A percentile compares a stretch with the other conserved stretches of the same genome.
Evolutionary conservation across 2,113 vertebrate genomes (phyloP).

Genomic region (Microtus richardsoni): DNA sequence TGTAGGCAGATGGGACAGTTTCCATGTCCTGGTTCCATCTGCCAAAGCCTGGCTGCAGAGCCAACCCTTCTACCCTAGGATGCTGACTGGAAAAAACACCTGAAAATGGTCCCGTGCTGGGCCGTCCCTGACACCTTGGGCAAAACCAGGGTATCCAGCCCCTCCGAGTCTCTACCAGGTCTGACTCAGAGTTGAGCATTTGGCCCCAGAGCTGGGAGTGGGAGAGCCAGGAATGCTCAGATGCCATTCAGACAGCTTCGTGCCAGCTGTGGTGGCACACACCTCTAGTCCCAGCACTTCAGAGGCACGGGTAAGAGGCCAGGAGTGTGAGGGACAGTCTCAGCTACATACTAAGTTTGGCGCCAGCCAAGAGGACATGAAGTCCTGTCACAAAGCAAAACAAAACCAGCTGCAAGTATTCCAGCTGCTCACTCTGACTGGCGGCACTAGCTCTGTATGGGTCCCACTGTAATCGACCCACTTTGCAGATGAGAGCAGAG

Average conservation of each 20-base stretch:
- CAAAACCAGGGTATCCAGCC: neutral
- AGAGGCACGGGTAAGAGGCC: too few relatives aligned
- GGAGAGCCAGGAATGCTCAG: neutral
- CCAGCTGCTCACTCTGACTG: fast-evolving
- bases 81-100: too few relatives aligned
- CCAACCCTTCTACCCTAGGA: neutral
- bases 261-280: neutral
- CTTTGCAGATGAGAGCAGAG: neutral
- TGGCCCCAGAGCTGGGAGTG: neutral
- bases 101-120: too few relatives aligned
- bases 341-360: neutral
- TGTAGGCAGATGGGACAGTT: fast-evolving
- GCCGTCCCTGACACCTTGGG: neutral
- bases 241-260: fast-evolving
- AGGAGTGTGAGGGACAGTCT: neutral
- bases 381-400: neutral
- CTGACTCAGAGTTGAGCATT: neutral
- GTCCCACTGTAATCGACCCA: neutral
- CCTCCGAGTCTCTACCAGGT: neutral
- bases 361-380: neutral
- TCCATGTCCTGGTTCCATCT: neutral
- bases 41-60: neutral
- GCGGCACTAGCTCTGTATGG: fast-evolving
- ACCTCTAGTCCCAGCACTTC: neutral
- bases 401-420: neutral